A percentile compares a stretch with the other conserved stretches of the same genome.
phyloP scores from a whole-genome alignment of 37 sponge, comb jelly and placozoan genomes.

The Spongilla lacustris region DNA sequence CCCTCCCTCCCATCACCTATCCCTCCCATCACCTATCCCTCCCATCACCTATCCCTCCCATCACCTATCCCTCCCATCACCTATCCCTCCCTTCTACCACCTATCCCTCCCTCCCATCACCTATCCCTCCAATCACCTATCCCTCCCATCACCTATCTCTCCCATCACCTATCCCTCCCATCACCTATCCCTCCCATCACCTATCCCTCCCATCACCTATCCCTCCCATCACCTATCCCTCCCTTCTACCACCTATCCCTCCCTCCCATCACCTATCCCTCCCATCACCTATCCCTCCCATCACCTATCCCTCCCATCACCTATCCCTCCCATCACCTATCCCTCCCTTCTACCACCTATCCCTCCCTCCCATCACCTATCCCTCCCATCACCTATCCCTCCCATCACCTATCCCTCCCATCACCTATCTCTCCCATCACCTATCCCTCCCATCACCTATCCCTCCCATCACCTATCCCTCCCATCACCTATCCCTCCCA shows the following conservation, averaged over 20 bases:
- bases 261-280: background rate
- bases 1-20: background rate
- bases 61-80: background rate
- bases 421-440: background rate
- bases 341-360: too few species aligned
- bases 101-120: too few species aligned
- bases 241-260: background rate
- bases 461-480: background rate
- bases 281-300: background rate
- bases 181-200: background rate
- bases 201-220: too few species aligned
- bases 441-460: background rate
- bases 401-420: too few species aligned
- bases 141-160: background rate
- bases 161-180: background rate
- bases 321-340: background rate
- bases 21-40: background rate
- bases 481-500: background rate
- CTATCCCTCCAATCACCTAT: background rate
- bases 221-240: background rate
- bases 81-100: background rate
- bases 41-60: background rate
- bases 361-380: background rate
- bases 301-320: background rate
- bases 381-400: background rate